Evolutionary conservation across 2,888 invertebrate genomes (phyloP).

Genomic region (Phrixothrix hirtus): DNA sequence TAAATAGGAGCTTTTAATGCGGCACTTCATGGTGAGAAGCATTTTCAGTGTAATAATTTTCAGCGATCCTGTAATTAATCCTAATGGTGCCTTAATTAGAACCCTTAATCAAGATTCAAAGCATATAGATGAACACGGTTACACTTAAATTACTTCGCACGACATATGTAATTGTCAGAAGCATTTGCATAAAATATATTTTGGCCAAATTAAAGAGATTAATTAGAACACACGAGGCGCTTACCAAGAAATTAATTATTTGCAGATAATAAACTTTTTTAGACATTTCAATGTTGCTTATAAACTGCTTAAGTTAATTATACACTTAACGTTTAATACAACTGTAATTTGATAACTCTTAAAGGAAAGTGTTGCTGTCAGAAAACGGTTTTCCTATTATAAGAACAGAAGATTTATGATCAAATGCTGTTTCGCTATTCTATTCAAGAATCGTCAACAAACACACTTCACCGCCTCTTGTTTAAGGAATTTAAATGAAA

Average conservation of each 20-base stretch:
- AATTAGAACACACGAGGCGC: no score
- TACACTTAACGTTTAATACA: background rate
- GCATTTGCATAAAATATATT: background rate
- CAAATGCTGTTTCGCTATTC: background rate
- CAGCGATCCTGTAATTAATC: slow-evolving; percentile 23
- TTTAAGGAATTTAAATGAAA: no score
- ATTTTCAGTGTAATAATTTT: slow-evolving; percentile 10
- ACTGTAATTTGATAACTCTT: background rate
- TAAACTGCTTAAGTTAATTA: background rate
- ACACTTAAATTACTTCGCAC: slow-evolving; percentile 1
- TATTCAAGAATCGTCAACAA: background rate
- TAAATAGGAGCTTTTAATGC: background rate
- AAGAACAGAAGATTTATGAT: background rate
- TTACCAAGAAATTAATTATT: no score
- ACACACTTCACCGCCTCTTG: no score
- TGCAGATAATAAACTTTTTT: no score
- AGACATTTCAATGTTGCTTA: no score
- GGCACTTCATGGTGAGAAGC: background rate
- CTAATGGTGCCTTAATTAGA: slow-evolving; percentile 29
- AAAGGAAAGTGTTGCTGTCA: background rate
- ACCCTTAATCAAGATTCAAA: slow-evolving; percentile 21
- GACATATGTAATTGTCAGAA: background rate
- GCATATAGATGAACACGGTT: slow-evolving; percentile 11
- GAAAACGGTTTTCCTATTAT: background rate
- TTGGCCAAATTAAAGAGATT: background rate